Evolutionary conservation across 2,113 vertebrate species (phyloP), one percentile per base, ranked within the genome.

Genomic region (Drymodes brunneopygia): DNA sequence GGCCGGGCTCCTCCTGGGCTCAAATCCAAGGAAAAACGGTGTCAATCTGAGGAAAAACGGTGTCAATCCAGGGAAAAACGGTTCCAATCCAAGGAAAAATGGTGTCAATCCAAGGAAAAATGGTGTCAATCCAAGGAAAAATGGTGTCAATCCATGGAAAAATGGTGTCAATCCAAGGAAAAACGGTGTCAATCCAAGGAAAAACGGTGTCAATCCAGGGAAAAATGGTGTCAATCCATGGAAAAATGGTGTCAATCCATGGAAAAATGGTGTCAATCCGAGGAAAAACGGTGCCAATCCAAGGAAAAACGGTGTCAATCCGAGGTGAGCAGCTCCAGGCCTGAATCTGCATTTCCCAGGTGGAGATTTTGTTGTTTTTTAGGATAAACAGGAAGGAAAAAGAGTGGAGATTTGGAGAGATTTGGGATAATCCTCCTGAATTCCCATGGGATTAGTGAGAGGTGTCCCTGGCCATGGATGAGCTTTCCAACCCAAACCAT

Each of bases 271-370:
- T n/a, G 65, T 4, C 1, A 0, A 29, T 7, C 53, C 14, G 13
- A 8, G 77, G 60, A 3, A 47, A 53, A 79, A 21, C 0, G 28
- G 10, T n/a, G 65, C 3, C 1, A n/a, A n/a, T n/a, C n/a, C n/a
- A n/a, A n/a, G n/a, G n/a, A n/a, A n/a, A n/a, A n/a, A n/a, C n/a
- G 28, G 10, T n/a, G 64, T 4, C 1, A 54, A 15, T 9, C 12
- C 3, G 22, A 44, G 1, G 9, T 1, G 25, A 21, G 33, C 61
- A 47, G 2, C 25, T 0, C 6, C 13, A 29, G 38, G 36, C 40
- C 50, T 40, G 50, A 2, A 2, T 2, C 9, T 7, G 14, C 6
- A 1, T 2, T 23, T 8, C 20, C 6, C 5, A 0, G 7, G 40
- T 8, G 45, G 21, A 0, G 10, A 0, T 45, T 70, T n/a, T 38